Base-by-base conservation (phyloP, 2,797 vertebrate genomes). In the Gobio occitaniae region DNA sequence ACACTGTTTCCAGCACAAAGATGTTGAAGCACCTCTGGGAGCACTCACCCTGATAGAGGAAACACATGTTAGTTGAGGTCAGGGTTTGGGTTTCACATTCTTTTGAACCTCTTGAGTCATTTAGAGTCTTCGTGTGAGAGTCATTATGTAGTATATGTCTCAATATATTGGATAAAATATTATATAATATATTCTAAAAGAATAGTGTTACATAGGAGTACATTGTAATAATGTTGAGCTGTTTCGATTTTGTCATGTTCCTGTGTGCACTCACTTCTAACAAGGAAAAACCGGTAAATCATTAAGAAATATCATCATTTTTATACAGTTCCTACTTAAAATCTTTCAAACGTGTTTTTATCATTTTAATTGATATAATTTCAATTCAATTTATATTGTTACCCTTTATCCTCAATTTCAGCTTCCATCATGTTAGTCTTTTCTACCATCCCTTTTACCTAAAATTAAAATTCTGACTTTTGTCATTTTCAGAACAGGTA, bases 1-100 rank as follows among this genome's bases (percentile, higher is more conserved):
- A 99, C 89, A 98, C 96, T 0, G 97, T 98, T 95, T 99, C 98
- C 94, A 99, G 91, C 88, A 98, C 96, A 32, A 99, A 99, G 92
- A 99, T 97, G 94, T 96, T 95, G 32, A 94, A 95, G 92, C 98
- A 99, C 89, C 96, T 96, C 89, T 54, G 95, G 61, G 97, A 98
- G 93, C 98, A 99, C 91, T 97, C 97, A 0, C 98, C 98, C 98
- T 99, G 93, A 9, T 32, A 85, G 68, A 63, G n/a, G 59, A 84
- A 41, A 87, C 56, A 74, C 44, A 86, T 0, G 6, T 80, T 38
- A 80, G 78, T 52, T 56, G 48, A 47, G 21, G 38, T 86, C 32
- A 78, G 11, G 21, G n/a, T 71, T 41, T n/a, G n/a, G 50, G 11
- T 76, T 21, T 76, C 32, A 54, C 17, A 61, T 78, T 25, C 7